Conservation (phyloP, 2,888 invertebrate species). For the Andrena marginata region DNA sequence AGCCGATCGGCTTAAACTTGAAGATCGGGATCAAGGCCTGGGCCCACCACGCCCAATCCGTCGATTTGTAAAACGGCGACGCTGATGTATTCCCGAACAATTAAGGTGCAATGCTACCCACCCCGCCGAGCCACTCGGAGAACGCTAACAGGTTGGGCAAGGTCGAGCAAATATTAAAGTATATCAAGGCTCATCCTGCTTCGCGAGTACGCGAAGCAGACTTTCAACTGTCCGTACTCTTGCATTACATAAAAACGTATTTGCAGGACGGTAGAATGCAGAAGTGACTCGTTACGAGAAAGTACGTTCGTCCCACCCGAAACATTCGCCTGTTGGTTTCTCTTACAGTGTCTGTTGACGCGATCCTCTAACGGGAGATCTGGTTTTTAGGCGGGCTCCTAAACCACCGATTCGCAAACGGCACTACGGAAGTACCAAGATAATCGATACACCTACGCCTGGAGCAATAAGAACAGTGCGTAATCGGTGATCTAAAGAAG, state of each 20-base stretch:
- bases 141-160: background rate
- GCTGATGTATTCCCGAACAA: background rate
- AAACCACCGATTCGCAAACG: too few relatives aligned
- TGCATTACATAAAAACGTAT: too few relatives aligned
- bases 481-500: background rate
- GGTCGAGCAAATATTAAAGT: background rate
- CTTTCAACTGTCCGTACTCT: background rate
- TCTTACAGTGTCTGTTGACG: too few relatives aligned
- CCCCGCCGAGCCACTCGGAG: background rate
- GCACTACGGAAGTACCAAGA: too few relatives aligned
- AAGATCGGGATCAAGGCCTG: background rate
- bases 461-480: too few relatives aligned
- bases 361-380: too few relatives aligned
- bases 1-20: background rate
- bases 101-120: background rate
- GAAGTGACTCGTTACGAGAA: too few relatives aligned
- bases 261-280: too few relatives aligned
- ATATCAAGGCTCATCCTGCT: slow-evolving; percentile 1
- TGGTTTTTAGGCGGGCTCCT: too few relatives aligned
- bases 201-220: background rate
- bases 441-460: too few relatives aligned
- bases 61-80: background rate
- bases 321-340: too few relatives aligned
- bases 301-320: too few relatives aligned
- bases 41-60: slow-evolving; percentile 1